phyloP scores from a whole-genome alignment of 2,888 invertebrate species.

The Anthoptus insignis region DNA sequence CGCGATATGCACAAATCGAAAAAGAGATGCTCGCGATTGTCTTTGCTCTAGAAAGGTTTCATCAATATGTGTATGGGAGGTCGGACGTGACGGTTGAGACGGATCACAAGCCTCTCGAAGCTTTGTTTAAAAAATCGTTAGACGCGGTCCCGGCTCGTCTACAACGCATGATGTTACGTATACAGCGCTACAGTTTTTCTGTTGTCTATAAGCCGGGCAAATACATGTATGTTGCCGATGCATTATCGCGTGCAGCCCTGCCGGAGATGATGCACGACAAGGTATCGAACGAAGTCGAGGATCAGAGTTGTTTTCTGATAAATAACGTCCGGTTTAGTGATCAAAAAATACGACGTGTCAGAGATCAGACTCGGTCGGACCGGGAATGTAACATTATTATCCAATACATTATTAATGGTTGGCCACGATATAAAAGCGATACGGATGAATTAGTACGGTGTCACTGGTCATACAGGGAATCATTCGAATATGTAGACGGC shows the following conservation, averaged over 20 bases:
- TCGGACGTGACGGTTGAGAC: neutral
- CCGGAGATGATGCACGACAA: neutral
- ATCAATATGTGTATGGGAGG: neutral
- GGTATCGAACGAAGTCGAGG: neutral
- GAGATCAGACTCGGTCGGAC: slow-evolving; percentile 16
- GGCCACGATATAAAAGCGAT: neutral
- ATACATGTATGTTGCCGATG: neutral
- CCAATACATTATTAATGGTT: neutral
- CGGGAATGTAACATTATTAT: neutral
- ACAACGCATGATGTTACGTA: neutral
- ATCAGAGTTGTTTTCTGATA: neutral
- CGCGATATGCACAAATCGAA: neutral
- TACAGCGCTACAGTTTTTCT: neutral
- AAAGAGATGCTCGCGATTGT: neutral
- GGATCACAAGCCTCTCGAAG: neutral
- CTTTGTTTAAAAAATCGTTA: neutral
- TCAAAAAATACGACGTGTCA: slow-evolving; percentile 18
- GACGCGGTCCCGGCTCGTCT: neutral
- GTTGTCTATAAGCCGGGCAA: neutral
- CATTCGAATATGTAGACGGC: neutral
- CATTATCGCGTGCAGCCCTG: neutral
- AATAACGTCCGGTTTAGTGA: neutral
- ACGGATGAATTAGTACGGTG: neutral
- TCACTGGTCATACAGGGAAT: neutral
- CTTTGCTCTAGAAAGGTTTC: neutral